Evolutionary conservation across 2,888 invertebrate genomes (phyloP).

Genomic region (Deilephila elpenor): DNA sequence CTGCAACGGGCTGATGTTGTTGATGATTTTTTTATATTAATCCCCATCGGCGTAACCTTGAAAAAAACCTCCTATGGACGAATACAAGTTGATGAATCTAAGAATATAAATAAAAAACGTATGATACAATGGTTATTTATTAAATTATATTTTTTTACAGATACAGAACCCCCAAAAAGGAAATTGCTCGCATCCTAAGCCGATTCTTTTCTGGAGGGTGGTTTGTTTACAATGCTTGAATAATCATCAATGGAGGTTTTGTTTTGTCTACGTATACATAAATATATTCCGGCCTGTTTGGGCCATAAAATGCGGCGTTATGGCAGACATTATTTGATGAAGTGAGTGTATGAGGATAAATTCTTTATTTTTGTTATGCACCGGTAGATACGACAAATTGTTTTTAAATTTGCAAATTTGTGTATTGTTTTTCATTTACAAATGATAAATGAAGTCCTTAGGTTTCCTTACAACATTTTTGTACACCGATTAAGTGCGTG

Average conservation of each 20-base stretch:
- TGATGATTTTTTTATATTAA: too few species aligned
- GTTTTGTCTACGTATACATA: conserved; percentile 13
- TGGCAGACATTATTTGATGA: neutral
- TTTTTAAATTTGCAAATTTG: too few species aligned
- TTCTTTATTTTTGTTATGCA: neutral
- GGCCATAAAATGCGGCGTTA: neutral
- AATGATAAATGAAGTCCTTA: too few species aligned
- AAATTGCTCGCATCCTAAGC: too few species aligned
- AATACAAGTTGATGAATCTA: too few species aligned
- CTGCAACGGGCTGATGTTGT: too few species aligned
- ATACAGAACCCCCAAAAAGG: neutral
- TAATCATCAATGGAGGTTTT: conserved; percentile 20
- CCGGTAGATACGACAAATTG: neutral
- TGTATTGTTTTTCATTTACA: too few species aligned
- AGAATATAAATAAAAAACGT: neutral
- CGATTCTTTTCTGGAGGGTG: neutral
- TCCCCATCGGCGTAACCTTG: too few species aligned
- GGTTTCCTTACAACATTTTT: too few species aligned
- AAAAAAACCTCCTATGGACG: too few species aligned
- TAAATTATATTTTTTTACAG: neutral
- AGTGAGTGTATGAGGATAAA: neutral
- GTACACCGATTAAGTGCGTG: too few species aligned
- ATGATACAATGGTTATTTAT: neutral
- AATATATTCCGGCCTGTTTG: neutral
- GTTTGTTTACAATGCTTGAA: conserved; percentile 24